Evolutionary conservation across 1,140 invertebrate genomes (phyloP), one percentile per base, ranked within the genome.

Genomic region (Polyergus mexicanus): DNA sequence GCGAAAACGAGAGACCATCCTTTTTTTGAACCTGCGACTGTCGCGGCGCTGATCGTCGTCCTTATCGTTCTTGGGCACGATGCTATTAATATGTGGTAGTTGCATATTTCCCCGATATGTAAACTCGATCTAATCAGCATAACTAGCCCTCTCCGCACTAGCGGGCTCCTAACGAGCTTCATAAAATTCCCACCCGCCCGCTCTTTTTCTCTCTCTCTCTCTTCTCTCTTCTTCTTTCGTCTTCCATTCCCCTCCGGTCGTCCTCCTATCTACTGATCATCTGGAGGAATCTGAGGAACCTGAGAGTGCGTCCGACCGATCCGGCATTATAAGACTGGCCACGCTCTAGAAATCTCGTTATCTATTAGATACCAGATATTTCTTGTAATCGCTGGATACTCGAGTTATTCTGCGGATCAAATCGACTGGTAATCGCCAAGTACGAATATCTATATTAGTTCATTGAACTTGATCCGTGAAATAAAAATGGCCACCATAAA

Each of bases 71-170:
- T 16, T 19, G 4, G 11, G 62, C 69, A 41, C 25, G 75, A 71
- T 62, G 47, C n/a, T 41, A 81, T 86, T 86, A 86, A 86, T 54
- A 60, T 51, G 54, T 69, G 35, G 4, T 41, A 68, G 44, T 80
- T 47, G 76, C 63, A 47, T 56, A 86, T 51, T 51, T 51, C 47
- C 63, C 35, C 62, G 28, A 78, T 80, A 81, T 81, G 84, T 86
- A 71, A 86, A 86, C 77, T 86, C 65, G 74, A 86, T 85, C 75
- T 86, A 86, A 86, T 86, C 65, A 86, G 76, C 84, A 86, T 86
- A 81, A 86, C 75, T 86, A 86, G 76, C 76, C 38, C 41, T 41
- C 25, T 54, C 19, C 75, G 32, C n/a, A n/a, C n/a, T n/a, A n/a
- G n/a, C n/a, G 62, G 60, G 63, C 44, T 71, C 51, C n/a, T 86